Base-by-base conservation (phyloP, 2,113 vertebrate genomes). In the Camelus dromedarius region DNA sequence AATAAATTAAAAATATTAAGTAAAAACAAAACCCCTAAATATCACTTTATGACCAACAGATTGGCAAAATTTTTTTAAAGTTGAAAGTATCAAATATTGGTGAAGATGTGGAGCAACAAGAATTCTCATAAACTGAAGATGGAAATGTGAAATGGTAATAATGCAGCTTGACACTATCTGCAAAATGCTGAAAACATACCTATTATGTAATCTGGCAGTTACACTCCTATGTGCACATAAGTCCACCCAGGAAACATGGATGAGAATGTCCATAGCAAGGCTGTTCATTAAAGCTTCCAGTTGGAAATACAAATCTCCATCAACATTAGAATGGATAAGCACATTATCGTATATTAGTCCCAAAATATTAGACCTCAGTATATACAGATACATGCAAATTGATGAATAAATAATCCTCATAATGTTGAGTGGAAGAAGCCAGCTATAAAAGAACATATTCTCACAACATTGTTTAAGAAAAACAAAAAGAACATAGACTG, bases 81-180 rank as follows among this genome's bases (percentile, higher is more conserved):
- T n/a, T 75, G 60, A 82, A 94, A 92, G 7, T 32, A 81, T 95
- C n/a, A 90, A 64, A n/a, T 92, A 70, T 46, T 77, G 16, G 7
- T 64, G 24, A 92, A 54, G 19, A 66, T 48, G 2, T 81, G 20
- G n/a, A 87, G 16, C 11, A 73, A 62, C 3, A 69, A 20, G 2
- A 92, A 60, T 6, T 19, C 24, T 75, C 9, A 38, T 48, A 28
- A 52, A 46, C 14, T 48, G 8, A 48, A 15, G 18, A 18, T 76
- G 9, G 19, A 26, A 24, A 52, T 16, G 58, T 19, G 26, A 81
- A 70, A 52, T 50, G 35, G 12, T 42, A 28, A n/a, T 28, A 14
- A 85, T 69, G 52, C 48, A 73, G 11, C 14, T 79, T 66, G 56
- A 67, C 7, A 48, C 13, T 48, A 13, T 67, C 15, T 56, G 66